Evolutionary conservation across 1,140 invertebrate species (phyloP).

Genomic region (Pteromalus puparum): DNA sequence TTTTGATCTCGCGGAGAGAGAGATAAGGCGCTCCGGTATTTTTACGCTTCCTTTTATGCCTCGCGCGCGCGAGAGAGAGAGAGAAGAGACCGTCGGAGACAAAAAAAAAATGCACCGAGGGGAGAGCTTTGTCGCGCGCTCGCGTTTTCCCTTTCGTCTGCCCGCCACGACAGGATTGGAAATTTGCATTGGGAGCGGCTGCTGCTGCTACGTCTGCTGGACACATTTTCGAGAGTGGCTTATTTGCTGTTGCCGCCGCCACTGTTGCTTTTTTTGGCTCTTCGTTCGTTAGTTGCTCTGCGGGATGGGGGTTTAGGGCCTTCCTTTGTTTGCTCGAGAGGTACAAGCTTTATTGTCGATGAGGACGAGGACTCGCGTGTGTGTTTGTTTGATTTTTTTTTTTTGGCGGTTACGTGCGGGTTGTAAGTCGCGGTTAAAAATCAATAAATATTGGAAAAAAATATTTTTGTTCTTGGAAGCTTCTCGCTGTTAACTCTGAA

Average conservation of each 20-base stretch:
- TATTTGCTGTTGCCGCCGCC: not conserved
- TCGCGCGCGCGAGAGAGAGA: not conserved
- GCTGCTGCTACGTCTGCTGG: not conserved
- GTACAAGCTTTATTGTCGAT: too few species aligned
- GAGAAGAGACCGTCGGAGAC: not conserved
- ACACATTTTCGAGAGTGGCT: conserved; percentile 16
- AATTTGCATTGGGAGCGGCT: conserved; percentile 31
- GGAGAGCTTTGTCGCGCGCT: conserved; percentile 6
- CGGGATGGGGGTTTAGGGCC: too few species aligned
- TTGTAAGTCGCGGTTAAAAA: not conserved
- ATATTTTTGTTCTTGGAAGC: too few species aligned
- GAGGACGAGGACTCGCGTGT: too few species aligned
- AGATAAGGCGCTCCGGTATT: conserved; percentile 20
- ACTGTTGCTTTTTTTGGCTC: not conserved
- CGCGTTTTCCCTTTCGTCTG: conserved; percentile 11
- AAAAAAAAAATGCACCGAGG: conserved; percentile 21
- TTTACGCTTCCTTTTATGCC: not conserved
- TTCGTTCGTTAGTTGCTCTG: not conserved
- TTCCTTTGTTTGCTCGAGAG: not conserved
- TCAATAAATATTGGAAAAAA: not conserved
- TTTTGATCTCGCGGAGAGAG: conserved; percentile 2
- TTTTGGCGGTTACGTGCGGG: not conserved
- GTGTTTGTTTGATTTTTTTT: not conserved
- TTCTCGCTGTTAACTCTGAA: too few species aligned
- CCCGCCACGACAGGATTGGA: conserved; percentile 6